Base-by-base conservation (phyloP, 2,888 invertebrate genomes). In the Brassicogethes aeneus region DNA sequence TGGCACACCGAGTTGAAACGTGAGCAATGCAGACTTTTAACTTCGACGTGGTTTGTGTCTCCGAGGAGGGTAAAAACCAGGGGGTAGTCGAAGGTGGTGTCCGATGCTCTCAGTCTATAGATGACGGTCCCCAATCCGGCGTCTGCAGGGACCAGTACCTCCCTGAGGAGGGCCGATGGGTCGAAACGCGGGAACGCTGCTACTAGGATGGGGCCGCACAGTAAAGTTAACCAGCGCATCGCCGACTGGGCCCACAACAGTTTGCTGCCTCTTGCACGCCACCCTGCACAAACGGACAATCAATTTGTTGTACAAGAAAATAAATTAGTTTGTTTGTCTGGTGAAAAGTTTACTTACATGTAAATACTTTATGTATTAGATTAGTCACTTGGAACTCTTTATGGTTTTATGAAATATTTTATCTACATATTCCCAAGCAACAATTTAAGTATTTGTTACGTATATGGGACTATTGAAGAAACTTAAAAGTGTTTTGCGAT, bases 1-100 rank as follows among this genome's bases (percentile, higher is more conserved):
- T 90, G 88, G 69, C 91, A 91, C 56, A 88, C 82, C 38, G 87
- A 87, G 71, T 90, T 87, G 70, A 87, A 86, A 51, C 83, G 76
- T 43, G 85, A 84, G 71, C 91, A 91, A 36, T 89, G 87, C 43
- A 91, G 75, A 52, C 83, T 80, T 62, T 88, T 85, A 48, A 90
- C 75, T 53, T 81, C 77, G 49, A 90, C 80, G 59, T 86, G 80
- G 23, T 10, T 23, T 10, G 23, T 32, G 8, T 32, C 14, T 3
- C 32, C 32, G 3, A 12, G 13, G 10, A 32, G 77, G 57, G 85
- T 82, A 70, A 91, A 91, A 52, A 79, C 75, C 55, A 91, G 70
- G 43, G 91, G 91, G 69, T 88, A 90, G 69, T 89, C 87, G 65
- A 85, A 86, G 68, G 87, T 85, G 43, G 88, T 83, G 66, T 92